Evolutionary conservation across 2,113 vertebrate species (phyloP), one percentile per base, ranked within the genome.

Genomic region (Corydoras maculifer): DNA sequence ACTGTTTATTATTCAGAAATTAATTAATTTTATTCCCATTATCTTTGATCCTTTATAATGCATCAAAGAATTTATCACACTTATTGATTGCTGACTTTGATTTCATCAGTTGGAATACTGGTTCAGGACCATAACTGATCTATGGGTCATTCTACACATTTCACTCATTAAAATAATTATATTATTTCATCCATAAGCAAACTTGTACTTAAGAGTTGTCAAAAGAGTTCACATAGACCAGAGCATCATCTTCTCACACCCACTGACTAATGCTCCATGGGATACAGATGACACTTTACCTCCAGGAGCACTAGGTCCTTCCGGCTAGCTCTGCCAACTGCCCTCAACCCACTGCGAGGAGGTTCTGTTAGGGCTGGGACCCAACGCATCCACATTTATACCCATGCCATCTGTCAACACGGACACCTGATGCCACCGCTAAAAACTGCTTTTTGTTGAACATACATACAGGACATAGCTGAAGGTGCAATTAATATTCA

Each of bases 291-390:
- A 84, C 80, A 84, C 67, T 80, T 84, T 87, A 88, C 85, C 84
- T 87, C 78, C 76, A 75, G 77, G 78, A 87, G 82, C 86, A 81
- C 84, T 79, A 76, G 88, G 86, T 81, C 84, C 84, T 88, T 90
- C 88, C 86, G 85, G 77, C 67, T 78, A 70, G 48, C 63, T 54
- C 62, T 79, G 87, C 87, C 87, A 90, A 83, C 9, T 55, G 58
- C 76, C 79, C 75, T 78, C 76, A 57, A 75, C 85, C 86, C 78
- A 84, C 84, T 80, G 85, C 74, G 84, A 78, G 81, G 74, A 79
- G 76, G 73, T 80, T 75, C 76, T 85, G 79, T 73, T 73, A 77
- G 54, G 75, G 66, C 66, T 66, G 67, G 73, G 58, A 73, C 69
- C 62, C 74, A 72, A 58, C 67, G 67, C 25, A 12, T 67, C 72